Evolutionary conservation across 2,113 vertebrate species (phyloP), one percentile per base, ranked within the genome.

Genomic region (Argyrosomus japonicus): DNA sequence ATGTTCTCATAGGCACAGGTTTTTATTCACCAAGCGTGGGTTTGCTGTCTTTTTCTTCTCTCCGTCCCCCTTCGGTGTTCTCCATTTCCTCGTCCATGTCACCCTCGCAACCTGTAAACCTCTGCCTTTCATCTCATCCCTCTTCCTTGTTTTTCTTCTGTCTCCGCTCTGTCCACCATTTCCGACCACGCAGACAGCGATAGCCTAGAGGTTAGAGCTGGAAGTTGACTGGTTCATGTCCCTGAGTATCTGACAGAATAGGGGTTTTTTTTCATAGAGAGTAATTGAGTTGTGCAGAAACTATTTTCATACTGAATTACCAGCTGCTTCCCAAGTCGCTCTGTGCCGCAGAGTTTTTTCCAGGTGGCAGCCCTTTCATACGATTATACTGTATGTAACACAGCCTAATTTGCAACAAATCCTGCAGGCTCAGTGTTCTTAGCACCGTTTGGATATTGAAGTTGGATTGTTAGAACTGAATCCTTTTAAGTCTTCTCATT

Each of bases 201-300:
- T 65, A 71, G 60, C 72, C 71, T 29, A 17, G 12, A 71, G 72
- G 60, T 80, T 64, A 36, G 51, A 85, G 60, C 60, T 56, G 82
- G 47, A 50, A 53, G 48, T 75, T 13, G 71, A 51, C 45, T 45
- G 61, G 40, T 48, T 67, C 12, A 6, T 62, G 72, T 63, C 40
- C 48, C 14, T 25, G 27, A 69, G 19, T 18, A 0, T 67, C 1
- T 43, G 50, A 76, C 60, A 27, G 21, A 61, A 43, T 40, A 14
- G 14, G 47, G 19, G n/a, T 67, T 40, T 40, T 75, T 56, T 12
- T 29, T 15, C 48, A 47, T 63, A 9, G 10, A 27, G n/a, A 67
- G 9, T 60, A 25, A 36, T 27, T 50, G 27, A 63, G 56, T 79
- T 19, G 32, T 58, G 3, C 25, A 25, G 21, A 21, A 32, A 47